Conservation (phyloP, 2,888 invertebrate species). For the Nysson spinosus region DNA sequence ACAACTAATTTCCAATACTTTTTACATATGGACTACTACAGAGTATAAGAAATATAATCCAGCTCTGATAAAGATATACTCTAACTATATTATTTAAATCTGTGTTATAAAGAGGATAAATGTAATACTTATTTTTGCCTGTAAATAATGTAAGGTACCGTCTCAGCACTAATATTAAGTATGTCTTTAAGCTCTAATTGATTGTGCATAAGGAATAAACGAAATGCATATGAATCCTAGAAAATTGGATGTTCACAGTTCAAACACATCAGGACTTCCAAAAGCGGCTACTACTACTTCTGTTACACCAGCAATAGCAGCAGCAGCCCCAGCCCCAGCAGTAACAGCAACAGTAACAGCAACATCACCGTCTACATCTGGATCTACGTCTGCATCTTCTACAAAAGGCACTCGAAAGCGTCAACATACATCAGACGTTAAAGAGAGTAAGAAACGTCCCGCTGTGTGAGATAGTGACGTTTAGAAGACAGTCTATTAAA, state of each 20-base stretch:
- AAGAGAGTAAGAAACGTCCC: constrained; percentile 67
- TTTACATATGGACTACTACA: background rate
- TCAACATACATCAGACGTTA: constrained; percentile 64
- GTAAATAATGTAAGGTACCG: too few species aligned
- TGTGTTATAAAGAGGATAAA: too few species aligned
- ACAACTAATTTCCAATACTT: too few species aligned
- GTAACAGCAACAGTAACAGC: constrained; percentile 5
- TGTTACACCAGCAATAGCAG: constrained; percentile 3
- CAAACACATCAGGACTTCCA: constrained; percentile 20
- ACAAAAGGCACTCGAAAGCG: constrained; percentile 66
- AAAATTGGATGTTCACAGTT: constrained; percentile 42
- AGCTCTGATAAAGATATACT: background rate
- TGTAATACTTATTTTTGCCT: too few species aligned
- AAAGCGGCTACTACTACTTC: constrained; percentile 21
- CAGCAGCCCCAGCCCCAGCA: constrained; percentile 16
- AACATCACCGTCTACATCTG: constrained; percentile 35
- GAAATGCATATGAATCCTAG: background rate
- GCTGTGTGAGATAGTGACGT: constrained; percentile 61
- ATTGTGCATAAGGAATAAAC: background rate
- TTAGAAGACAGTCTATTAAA: constrained; percentile 49
- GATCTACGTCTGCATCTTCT: too few species aligned
- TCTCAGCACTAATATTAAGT: too few species aligned
- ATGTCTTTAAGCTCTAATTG: background rate
- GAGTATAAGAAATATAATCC: background rate
- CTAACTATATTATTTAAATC: too few species aligned